Percentiles rank a stretch among this genome's conserved stretches.
Conservation (phyloP, 1,140 invertebrate species). For the Tetranychus urticae region DNA sequence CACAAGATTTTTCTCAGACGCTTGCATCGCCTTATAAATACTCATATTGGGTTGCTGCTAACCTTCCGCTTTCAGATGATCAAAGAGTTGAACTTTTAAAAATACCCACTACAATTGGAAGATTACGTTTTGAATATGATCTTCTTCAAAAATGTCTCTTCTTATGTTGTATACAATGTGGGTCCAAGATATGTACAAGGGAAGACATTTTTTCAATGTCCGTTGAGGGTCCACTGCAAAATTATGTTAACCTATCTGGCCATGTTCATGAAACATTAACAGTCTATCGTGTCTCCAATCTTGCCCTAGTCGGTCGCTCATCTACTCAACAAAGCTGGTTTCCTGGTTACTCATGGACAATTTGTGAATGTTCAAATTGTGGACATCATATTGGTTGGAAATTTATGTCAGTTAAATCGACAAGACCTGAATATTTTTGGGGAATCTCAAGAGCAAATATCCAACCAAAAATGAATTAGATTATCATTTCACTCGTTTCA, state of each 20-base stretch:
- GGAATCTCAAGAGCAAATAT: conserved; percentile 20
- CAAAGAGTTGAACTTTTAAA: conserved; percentile 32
- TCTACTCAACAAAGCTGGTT: conserved; percentile 57
- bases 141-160: conserved; percentile 33
- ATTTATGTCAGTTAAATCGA: conserved; percentile 35
- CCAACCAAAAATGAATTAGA: not conserved
- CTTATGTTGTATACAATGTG: conserved; percentile 39
- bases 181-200: conserved; percentile 32
- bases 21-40: conserved; percentile 19
- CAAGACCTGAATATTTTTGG: conserved; percentile 42
- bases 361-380: conserved; percentile 39
- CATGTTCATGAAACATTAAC: conserved; percentile 58
- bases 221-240: conserved; percentile 46
- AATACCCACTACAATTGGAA: conserved; percentile 36
- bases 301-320: conserved; percentile 29
- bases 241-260: conserved; percentile 55
- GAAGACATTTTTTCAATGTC: conserved; percentile 55
- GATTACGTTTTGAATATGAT: conserved; percentile 36
- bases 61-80: conserved; percentile 36
- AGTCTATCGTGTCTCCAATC: conserved; percentile 28
- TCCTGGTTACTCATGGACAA: conserved; percentile 62
- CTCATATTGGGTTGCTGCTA: conserved; percentile 52
- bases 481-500: too few species aligned
- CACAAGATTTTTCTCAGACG: not conserved
- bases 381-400: conserved; percentile 48